Conservation (phyloP, 2,888 invertebrate species). For the Schizaphis graminum region DNA sequence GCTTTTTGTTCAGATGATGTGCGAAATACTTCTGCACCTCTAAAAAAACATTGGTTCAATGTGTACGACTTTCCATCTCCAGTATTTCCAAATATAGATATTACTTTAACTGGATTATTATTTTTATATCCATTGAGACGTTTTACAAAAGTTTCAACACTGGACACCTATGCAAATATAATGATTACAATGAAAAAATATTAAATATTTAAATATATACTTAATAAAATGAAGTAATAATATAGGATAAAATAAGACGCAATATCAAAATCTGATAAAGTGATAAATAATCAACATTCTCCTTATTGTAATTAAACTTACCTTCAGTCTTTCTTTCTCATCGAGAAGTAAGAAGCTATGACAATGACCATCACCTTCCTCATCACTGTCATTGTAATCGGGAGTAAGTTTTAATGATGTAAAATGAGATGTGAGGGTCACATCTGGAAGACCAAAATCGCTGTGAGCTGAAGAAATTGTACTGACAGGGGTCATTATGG, state of each 20-base stretch:
- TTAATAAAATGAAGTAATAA: neutral
- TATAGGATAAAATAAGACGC: neutral
- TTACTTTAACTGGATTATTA: conserved; percentile 79
- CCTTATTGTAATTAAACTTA: conserved; percentile 69
- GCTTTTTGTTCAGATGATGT: conserved; percentile 79
- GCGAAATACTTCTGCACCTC: conserved; percentile 75
- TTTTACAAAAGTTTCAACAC: conserved; percentile 74
- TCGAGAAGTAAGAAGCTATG: conserved; percentile 76
- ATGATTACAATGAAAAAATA: conserved; percentile 35
- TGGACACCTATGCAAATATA: conserved; percentile 71
- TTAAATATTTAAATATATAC: conserved; percentile 47
- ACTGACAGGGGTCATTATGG: conserved; percentile 62
- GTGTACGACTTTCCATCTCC: conserved; percentile 88
- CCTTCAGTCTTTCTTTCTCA: conserved; percentile 76
- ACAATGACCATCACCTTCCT: conserved; percentile 72
- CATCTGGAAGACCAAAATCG: conserved; percentile 68
- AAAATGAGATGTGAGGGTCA: conserved; percentile 69
- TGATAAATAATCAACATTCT: neutral
- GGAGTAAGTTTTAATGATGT: conserved; percentile 69
- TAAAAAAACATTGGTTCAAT: conserved; percentile 79
- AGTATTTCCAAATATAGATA: conserved; percentile 87
- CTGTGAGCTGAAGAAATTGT: conserved; percentile 30
- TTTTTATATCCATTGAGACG: conserved; percentile 73
- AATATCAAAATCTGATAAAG: neutral
- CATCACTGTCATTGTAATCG: conserved; percentile 63